Conservation (phyloP, 2,113 vertebrate species). For the Serilophus lunatus region DNA sequence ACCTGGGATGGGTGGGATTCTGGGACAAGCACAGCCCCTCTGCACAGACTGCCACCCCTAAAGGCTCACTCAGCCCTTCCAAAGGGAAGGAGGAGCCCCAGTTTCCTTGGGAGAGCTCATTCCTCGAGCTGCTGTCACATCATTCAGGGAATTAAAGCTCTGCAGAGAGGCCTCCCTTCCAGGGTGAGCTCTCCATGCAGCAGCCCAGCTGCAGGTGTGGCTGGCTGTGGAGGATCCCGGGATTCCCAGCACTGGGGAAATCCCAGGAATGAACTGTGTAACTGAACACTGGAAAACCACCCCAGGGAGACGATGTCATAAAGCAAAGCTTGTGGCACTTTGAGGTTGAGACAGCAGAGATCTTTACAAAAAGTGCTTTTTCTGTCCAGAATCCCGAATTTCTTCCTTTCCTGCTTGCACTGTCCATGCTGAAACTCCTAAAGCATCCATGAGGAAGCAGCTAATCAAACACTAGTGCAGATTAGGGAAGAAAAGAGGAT, state of each 20-base stretch:
- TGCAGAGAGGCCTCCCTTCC: background rate
- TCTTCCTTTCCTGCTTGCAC: background rate
- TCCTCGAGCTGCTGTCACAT: rapidly evolving
- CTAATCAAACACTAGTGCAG: background rate
- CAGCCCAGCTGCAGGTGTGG: background rate
- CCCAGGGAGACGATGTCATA: rapidly evolving
- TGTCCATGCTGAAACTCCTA: background rate
- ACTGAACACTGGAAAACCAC: background rate
- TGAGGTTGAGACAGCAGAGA: background rate
- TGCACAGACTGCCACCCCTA: background rate
- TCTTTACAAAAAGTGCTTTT: background rate
- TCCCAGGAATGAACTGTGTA: background rate
- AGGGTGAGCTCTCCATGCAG: background rate
- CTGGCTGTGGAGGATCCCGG: background rate
- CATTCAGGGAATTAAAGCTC: background rate
- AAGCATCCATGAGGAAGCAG: background rate
- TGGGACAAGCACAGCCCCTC: background rate
- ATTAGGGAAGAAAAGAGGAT: background rate
- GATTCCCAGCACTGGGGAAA: background rate
- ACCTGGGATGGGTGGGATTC: background rate
- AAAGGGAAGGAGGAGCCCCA: background rate
- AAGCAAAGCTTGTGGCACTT: background rate
- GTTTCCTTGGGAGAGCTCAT: background rate
- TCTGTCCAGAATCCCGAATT: background rate
- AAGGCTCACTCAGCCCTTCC: background rate